Percentiles rank a stretch among this genome's conserved stretches.
These are phyloP conservation scores for Protobothrops mucrosquamatus DNA, from an alignment of 2,113 vertebrate genomes.

Conservation along the genomic window DNA sequence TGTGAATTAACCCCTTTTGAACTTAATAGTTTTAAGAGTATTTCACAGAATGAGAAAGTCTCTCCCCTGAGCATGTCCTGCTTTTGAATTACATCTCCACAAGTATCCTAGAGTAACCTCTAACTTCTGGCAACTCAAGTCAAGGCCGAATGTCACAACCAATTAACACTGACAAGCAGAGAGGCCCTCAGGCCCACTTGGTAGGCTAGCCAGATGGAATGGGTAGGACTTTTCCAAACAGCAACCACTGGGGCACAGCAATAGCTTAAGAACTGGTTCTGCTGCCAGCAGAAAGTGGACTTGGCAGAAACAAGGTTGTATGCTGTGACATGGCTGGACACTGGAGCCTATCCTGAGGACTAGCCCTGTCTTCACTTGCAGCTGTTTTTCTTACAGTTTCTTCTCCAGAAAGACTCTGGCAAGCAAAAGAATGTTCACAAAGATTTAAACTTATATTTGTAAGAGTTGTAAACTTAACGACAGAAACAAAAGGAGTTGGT, in stretches of 20 bases:
- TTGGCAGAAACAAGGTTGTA: neutral
- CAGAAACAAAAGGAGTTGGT: neutral
- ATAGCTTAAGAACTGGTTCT: neutral
- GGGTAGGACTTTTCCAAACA: neutral
- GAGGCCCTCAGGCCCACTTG: neutral
- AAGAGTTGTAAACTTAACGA: neutral
- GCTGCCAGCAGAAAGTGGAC: neutral
- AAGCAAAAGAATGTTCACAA: neutral
- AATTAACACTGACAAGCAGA: neutral
- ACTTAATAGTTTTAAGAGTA: neutral
- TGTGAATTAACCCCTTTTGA: neutral
- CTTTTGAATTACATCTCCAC: neutral
- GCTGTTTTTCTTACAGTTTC: constrained; percentile 1
- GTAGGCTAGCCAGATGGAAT: neutral
- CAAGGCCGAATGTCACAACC: neutral
- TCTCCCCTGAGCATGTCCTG: neutral
- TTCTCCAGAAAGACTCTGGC: neutral
- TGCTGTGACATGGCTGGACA: neutral
- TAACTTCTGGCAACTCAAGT: neutral
- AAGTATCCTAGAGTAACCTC: neutral
- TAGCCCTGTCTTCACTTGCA: neutral
- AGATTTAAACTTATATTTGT: neutral
- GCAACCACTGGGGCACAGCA: neutral
- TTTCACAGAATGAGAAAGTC: neutral
- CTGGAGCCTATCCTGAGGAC: neutral